Evolutionary conservation across 2,113 vertebrate genomes (phyloP), one percentile per base, ranked within the genome.

Genomic region (Psophia crepitans): DNA sequence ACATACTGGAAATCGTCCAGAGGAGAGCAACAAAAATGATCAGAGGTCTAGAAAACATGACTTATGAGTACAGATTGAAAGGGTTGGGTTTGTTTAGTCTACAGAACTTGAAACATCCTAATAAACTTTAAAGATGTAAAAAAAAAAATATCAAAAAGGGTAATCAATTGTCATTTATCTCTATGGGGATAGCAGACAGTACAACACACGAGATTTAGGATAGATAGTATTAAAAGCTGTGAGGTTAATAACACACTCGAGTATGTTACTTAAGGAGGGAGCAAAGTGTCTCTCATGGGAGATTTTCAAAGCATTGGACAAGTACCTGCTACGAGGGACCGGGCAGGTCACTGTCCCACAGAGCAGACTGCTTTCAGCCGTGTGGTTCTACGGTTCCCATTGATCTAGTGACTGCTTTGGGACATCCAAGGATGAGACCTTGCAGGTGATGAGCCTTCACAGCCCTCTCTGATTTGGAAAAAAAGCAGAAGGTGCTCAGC

Each of bases 81-180:
- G 77, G 53, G 70, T 48, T 95, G 89, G 41, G 70, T 58, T 96
- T 96, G 94, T 97, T 97, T 97, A 96, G 95, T 97, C 93, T 96
- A 79, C 65, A 83, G 58, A 76, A 63, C 73, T 53, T 48, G 63
- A 97, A 96, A 78, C 10, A 44, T 57, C 30, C 37, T 87, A 78
- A 89, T 76, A 84, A 87, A 84, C 64, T 74, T 91, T 30, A 54
- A 54, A 84, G 65, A 87, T 68, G 11, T 60, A 37, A 87, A 87
- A 71, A 90, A 86, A 32, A 12, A 58, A 1, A 56, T 41, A 66
- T 65, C 60, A 73, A 53, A 83, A 84, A 82, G 39, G 27, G 11
- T 71, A 65, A 87, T 87, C 6, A 0, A 73, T 88, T 85, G 57
- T 4, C 22, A 32, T 76, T 91, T 61, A 41, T 73, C 65, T 79